phyloP scores from a whole-genome alignment of 2,888 invertebrate genomes.

The Lasioglossum pauxillum region DNA sequence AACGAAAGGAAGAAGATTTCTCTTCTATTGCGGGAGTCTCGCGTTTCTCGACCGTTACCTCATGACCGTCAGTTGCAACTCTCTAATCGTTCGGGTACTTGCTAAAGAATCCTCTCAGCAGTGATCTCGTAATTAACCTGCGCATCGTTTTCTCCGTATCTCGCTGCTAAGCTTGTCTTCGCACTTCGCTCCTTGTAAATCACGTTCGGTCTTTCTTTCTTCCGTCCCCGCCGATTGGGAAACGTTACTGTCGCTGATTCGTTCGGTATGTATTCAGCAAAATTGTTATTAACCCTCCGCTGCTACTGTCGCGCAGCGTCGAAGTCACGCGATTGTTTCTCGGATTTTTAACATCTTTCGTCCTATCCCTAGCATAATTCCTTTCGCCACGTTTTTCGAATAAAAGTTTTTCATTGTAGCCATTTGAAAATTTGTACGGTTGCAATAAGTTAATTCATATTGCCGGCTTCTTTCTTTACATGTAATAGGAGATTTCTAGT shows the following conservation, averaged over 20 bases:
- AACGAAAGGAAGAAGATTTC: slow-evolving; percentile 62
- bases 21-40: slow-evolving; percentile 48
- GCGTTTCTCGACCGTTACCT: slow-evolving; percentile 60
- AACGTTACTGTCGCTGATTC: neutral
- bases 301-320: too few relatives aligned
- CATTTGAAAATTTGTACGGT: too few relatives aligned
- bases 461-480: too few relatives aligned
- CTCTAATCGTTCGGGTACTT: slow-evolving; percentile 62
- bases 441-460: too few relatives aligned
- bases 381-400: neutral
- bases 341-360: neutral
- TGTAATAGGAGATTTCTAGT: too few relatives aligned
- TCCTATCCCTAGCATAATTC: neutral
- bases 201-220: slow-evolving; percentile 7
- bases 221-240: neutral
- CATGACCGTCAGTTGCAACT: slow-evolving; percentile 59
- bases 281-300: too few relatives aligned
- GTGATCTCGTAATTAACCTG: slow-evolving; percentile 63
- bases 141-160: slow-evolving; percentile 47
- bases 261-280: neutral
- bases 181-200: slow-evolving; percentile 3
- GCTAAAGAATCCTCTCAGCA: slow-evolving; percentile 61
- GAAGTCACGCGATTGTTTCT: too few relatives aligned
- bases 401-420: too few relatives aligned
- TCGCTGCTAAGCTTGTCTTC: slow-evolving; percentile 8